Base-by-base conservation (phyloP, 2,113 vertebrate species). In the Atrichornis clamosus region DNA sequence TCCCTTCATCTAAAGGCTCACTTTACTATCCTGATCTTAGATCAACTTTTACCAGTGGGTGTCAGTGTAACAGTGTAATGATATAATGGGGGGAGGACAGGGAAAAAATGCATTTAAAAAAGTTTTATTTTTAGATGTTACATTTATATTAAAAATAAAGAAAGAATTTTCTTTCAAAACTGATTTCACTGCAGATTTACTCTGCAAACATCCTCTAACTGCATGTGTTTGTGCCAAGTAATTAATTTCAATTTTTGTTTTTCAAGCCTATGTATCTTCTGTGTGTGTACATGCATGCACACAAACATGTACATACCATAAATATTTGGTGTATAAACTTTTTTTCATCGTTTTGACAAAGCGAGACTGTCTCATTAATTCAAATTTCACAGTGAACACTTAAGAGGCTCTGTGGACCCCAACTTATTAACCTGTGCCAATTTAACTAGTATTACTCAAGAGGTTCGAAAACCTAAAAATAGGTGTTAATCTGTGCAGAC, bases 391-490 rank as follows among this genome's bases (percentile, higher is more conserved):
- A 93, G 60, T 8, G 33, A 94, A 64, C 75, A 70, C 80, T 87
- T 86, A 96, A 87, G 89, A 97, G 96, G 94, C 87, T 88, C 80
- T 93, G 77, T 30, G 79, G 95, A 96, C 87, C 67, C 86, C 90
- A 94, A 94, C 55, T 90, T 94, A 97, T 74, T 97, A 95, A 97
- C 70, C 94, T 97, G 84, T 80, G 87, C 77, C 87, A 95, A 90
- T 95, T 97, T 96, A 96, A 96, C 70, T 47, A 90, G 76, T 87
- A 84, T 90, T 93, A 97, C 75, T 93, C 77, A 94, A 94, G 90
- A 97, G 90, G 88, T 91, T 97, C 80, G 93, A 86, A 97, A 92
- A 86, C 75, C 87, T 87, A 96, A 91, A 96, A 95, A 90, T 91
- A 96, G 87, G 70, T 80, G 85, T 78, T 97, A 91, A 95, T 94